These are phyloP conservation scores for Sminthurinus signatus DNA, from an alignment of 1,140 invertebrate genomes.

Conservation along the genomic window DNA sequence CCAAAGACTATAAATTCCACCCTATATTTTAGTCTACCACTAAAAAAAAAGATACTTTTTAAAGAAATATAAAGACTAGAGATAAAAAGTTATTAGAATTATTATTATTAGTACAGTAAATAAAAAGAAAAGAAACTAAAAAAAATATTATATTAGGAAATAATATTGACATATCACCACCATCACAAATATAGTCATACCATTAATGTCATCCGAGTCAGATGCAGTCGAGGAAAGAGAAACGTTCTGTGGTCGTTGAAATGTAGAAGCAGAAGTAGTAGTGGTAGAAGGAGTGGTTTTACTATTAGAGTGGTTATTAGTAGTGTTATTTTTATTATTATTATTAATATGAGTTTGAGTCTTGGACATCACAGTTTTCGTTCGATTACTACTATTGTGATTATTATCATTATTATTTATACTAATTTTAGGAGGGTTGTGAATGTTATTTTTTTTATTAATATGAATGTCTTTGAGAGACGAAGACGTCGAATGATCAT, in stretches of 20 bases:
- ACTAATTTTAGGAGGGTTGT: slow-evolving; percentile 8
- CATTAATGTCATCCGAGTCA: slow-evolving; percentile 9
- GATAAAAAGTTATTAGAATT: too few relatives aligned
- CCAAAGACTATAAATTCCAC: too few relatives aligned
- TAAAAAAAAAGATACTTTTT: too few relatives aligned
- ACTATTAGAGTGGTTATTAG: neutral
- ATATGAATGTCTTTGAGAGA: neutral
- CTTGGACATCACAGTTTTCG: neutral
- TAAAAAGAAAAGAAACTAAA: too few relatives aligned
- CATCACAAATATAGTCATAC: neutral
- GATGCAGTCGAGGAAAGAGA: neutral
- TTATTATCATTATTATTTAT: neutral
- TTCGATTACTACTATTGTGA: neutral
- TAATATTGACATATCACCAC: too few relatives aligned
- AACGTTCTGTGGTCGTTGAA: neutral
- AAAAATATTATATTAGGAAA: too few relatives aligned
- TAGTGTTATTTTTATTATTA: slow-evolving; percentile 15
- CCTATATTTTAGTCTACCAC: too few relatives aligned
- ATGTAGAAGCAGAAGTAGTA: neutral
- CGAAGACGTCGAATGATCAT: slow-evolving; percentile 6
- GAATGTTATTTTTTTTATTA: slow-evolving; percentile 13
- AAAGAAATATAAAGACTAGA: too few relatives aligned
- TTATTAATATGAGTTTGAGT: neutral
- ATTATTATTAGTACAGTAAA: too few relatives aligned
- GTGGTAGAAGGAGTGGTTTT: neutral